Evolutionary conservation across 2,888 invertebrate species (phyloP).

Genomic region (Conistra vaccinii): DNA sequence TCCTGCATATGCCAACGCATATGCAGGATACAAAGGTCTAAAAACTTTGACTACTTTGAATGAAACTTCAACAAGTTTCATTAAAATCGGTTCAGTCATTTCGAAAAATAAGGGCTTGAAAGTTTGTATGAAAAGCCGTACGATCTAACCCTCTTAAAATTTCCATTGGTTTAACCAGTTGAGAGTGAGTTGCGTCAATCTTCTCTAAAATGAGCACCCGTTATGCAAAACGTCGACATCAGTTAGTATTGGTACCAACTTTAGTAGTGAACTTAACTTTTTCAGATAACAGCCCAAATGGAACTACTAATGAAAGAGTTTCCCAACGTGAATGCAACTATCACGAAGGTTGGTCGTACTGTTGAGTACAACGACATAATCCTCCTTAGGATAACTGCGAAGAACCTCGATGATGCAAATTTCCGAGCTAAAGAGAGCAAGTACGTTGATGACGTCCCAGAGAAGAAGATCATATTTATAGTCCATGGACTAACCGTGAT

Average conservation of each 20-base stretch:
- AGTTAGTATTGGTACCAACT: neutral
- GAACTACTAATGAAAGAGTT: constrained; percentile 63
- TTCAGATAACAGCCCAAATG: constrained; percentile 76
- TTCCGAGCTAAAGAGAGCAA: constrained; percentile 76
- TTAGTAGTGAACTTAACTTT: neutral
- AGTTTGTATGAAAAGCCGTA: too few species aligned
- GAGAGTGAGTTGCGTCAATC: too few species aligned
- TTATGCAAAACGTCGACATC: neutral
- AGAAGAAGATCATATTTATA: constrained; percentile 84
- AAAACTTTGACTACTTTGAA: too few species aligned
- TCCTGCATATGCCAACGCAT: too few species aligned
- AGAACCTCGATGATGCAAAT: constrained; percentile 36
- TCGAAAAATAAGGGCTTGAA: too few species aligned
- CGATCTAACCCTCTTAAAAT: too few species aligned
- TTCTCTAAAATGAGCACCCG: too few species aligned
- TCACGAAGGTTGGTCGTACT: constrained; percentile 77
- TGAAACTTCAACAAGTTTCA: too few species aligned
- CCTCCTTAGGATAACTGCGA: constrained; percentile 74
- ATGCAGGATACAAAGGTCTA: too few species aligned
- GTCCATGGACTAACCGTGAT: constrained; percentile 82
- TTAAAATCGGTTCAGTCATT: too few species aligned
- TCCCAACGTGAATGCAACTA: constrained; percentile 71
- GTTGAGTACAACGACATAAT: constrained; percentile 82
- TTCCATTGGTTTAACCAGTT: too few species aligned
- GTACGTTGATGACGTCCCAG: constrained; percentile 76